Evolutionary conservation across 2,888 invertebrate species (phyloP).

Genomic region (Erpobdella octoculata): DNA sequence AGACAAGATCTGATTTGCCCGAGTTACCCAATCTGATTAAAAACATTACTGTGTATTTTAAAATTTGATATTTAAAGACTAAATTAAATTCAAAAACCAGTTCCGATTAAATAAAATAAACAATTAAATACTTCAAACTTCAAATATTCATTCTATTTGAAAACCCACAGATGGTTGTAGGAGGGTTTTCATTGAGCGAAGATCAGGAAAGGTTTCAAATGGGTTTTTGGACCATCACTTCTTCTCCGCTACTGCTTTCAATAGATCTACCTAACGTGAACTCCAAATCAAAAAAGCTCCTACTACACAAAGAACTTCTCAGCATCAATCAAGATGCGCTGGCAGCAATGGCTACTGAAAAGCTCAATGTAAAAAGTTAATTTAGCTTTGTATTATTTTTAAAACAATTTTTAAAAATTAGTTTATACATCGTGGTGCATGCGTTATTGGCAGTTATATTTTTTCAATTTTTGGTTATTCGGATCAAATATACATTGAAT

Average conservation of each 20-base stretch:
- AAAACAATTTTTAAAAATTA: background rate
- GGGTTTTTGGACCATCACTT: conserved; percentile 89
- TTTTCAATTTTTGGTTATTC: no score
- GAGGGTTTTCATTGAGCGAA: conserved; percentile 85
- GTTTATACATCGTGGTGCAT: no score
- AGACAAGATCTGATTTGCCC: background rate
- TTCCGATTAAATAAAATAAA: no score
- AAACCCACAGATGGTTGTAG: conserved; percentile 72
- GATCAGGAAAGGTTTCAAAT: conserved; percentile 92
- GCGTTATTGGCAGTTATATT: no score
- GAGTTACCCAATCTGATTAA: background rate
- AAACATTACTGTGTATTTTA: background rate
- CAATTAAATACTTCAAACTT: no score
- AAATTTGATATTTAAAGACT: background rate
- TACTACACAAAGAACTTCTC: conserved; percentile 83
- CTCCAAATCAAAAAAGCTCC: conserved; percentile 80
- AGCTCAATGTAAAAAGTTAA: conserved; percentile 29
- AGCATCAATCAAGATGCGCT: conserved; percentile 85
- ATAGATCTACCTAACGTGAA: conserved; percentile 79
- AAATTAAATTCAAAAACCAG: no score
- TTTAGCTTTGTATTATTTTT: background rate
- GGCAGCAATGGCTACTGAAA: conserved; percentile 70
- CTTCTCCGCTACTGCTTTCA: conserved; percentile 87
- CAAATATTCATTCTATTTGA: no score
- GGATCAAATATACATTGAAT: no score